Evolutionary conservation across 2,113 vertebrate genomes (phyloP), one percentile per base, ranked within the genome.

Genomic region (Gnathonemus longibarbis): DNA sequence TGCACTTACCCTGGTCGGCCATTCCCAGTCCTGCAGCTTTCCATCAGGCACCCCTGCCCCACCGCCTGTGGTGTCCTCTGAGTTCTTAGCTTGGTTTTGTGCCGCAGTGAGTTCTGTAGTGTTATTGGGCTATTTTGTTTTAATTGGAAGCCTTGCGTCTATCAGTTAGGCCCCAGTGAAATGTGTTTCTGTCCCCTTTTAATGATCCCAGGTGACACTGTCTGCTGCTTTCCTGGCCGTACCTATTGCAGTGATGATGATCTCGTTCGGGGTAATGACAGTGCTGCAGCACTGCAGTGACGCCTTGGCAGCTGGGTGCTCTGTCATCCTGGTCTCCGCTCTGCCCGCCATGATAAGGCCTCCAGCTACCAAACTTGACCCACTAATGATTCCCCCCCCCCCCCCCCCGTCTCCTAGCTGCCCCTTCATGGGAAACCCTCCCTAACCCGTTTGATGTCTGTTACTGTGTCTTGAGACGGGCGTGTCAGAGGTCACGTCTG

Each of bases 321-420:
- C 45, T 85, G 46, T 85, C 83, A 85, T 85, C 45, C 46, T 49
- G 53, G 19, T 88, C 39, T 13, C 87, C 35, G 35, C 39, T 83
- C 50, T 84, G 19, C 74, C 77, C 24, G 31, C 70, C 21, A 35
- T 58, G 39, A 89, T 89, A 46, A 58, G 52, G 77, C 39, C 77
- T 27, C 52, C 21, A 50, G 77, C 52, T 85, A 17, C 21, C 17
- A 35, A 50, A 53, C 24, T 5, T 46, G 35, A 62, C 89, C 80
- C 50, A 21, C 21, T 88, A 74, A 74, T 49, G 89, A 89, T 89
- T 85, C n/a, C n/a, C n/a, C n/a, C n/a, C n/a, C n/a, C n/a, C n/a
- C 89, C 74, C 66, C 70, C 27, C 10, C 15, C 10, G 13, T 7
- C 70, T 80, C 74, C 53, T 42, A 49, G 31, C 35, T n/a, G 35